Conservation (phyloP, 2,113 vertebrate genomes). For the Herpetotheres cachinnans region DNA sequence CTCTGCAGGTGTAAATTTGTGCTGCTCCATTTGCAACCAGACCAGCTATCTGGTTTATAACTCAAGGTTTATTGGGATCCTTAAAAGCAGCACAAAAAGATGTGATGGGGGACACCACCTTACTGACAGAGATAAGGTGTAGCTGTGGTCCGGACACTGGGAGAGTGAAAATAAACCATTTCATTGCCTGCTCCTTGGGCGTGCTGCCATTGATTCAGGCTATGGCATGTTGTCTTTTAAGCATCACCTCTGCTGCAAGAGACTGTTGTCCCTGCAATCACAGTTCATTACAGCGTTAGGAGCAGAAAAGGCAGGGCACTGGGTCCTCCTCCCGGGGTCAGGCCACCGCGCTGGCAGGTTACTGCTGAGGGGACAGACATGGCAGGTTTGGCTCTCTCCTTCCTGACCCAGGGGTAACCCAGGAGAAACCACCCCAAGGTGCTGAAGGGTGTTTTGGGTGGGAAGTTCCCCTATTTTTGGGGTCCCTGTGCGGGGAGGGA, state of each 20-base stretch:
- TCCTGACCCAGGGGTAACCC: neutral
- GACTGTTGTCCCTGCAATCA: neutral
- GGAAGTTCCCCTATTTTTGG: neutral
- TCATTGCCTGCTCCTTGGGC: neutral
- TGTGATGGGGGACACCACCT: neutral
- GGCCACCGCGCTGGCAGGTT: neutral
- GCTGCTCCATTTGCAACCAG: neutral
- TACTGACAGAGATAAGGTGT: neutral
- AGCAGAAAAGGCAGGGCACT: neutral
- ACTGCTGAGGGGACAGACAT: neutral
- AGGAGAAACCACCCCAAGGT: neutral
- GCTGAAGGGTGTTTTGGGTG: neutral
- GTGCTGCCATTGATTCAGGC: accelerated
- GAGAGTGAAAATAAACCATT: neutral
- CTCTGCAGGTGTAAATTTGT: neutral
- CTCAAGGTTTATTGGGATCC: neutral
- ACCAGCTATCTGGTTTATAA: accelerated
- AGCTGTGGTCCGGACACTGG: neutral
- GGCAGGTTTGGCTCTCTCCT: neutral
- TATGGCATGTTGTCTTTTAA: neutral
- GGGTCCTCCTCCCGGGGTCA: neutral
- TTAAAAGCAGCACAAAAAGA: neutral
- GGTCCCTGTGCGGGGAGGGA: neutral
- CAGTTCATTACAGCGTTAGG: accelerated
- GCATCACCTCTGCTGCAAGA: neutral